Percentiles rank a stretch among this genome's conserved stretches.
These are phyloP conservation scores for Procambarus clarkii DNA, from an alignment of 1,140 invertebrate species.

Conservation along the genomic window DNA sequence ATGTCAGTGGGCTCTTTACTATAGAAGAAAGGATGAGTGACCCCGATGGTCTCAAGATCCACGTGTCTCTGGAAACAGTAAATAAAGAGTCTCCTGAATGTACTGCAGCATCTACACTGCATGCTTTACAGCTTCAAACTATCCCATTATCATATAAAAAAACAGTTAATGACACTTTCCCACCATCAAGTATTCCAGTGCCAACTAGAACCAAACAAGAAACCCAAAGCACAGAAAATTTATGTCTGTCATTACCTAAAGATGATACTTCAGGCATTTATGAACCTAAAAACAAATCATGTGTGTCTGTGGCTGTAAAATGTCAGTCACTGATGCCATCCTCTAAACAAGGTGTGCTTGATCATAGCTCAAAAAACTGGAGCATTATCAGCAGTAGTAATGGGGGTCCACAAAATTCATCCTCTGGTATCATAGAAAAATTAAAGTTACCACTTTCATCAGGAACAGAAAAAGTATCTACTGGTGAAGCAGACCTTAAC, in stretches of 20 bases:
- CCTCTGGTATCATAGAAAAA: neutral
- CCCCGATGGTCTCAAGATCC: constrained; percentile 1
- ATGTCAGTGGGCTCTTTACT: neutral
- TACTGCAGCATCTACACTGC: constrained; percentile 27
- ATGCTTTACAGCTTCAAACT: constrained; percentile 8
- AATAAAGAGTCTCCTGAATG: constrained; percentile 19
- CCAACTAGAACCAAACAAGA: constrained; percentile 6
- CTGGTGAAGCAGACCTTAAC: neutral
- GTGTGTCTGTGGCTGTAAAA: neutral
- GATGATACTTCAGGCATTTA: neutral
- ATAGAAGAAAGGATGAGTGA: neutral
- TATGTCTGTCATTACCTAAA: neutral
- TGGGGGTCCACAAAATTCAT: neutral
- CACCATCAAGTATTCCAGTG: neutral
- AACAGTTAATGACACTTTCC: neutral
- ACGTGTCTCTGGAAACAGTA: constrained; percentile 2
- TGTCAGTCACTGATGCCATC: neutral
- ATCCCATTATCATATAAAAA: constrained; percentile 19
- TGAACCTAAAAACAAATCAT: neutral
- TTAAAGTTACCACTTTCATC: constrained; percentile 3
- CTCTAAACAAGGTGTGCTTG: neutral
- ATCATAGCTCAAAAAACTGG: neutral
- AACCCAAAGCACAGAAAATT: neutral
- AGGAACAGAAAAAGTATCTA: neutral
- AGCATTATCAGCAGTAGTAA: neutral